Percentiles rank a stretch among this genome's conserved stretches.
Conservation (phyloP, 2,888 invertebrate species). For the Phaedon cochleariae region DNA sequence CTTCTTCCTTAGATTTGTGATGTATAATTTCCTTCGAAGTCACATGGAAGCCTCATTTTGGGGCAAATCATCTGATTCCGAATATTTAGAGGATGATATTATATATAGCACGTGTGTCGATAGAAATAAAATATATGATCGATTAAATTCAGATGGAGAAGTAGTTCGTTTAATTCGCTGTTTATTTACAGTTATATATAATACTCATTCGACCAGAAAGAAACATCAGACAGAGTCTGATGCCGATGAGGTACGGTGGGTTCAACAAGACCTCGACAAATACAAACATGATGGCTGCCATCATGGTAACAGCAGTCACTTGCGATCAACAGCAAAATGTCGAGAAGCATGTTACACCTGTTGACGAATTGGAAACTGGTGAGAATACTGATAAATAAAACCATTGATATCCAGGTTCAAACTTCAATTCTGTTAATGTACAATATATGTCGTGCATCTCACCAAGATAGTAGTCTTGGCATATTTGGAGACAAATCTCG, state of each 20-base stretch:
- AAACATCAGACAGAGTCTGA: constrained; percentile 88
- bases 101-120: too few species aligned
- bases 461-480: too few species aligned
- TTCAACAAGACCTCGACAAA: constrained; percentile 70
- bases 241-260: constrained; percentile 74
- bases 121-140: too few species aligned
- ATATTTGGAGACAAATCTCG: too few species aligned
- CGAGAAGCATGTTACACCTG: constrained; percentile 69
- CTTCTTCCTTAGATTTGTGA: too few species aligned
- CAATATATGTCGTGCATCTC: too few species aligned
- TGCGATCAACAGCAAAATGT: constrained; percentile 74
- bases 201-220: constrained; percentile 89
- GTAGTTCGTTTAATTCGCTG: not conserved
- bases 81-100: too few species aligned
- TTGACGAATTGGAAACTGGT: constrained; percentile 51
- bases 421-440: not conserved
- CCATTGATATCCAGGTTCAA: not conserved
- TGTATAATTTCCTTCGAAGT: too few species aligned
- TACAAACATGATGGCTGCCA: constrained; percentile 74
- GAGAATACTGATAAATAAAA: constrained; percentile 6
- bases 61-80: too few species aligned
- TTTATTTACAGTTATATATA: constrained; percentile 77
- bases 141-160: too few species aligned
- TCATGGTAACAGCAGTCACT: constrained; percentile 73
- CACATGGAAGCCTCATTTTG: too few species aligned